A percentile compares a stretch with the other conserved stretches of the same genome.
Evolutionary conservation across 1,140 invertebrate genomes (phyloP).

Genomic region (Eriosoma lanigerum): DNA sequence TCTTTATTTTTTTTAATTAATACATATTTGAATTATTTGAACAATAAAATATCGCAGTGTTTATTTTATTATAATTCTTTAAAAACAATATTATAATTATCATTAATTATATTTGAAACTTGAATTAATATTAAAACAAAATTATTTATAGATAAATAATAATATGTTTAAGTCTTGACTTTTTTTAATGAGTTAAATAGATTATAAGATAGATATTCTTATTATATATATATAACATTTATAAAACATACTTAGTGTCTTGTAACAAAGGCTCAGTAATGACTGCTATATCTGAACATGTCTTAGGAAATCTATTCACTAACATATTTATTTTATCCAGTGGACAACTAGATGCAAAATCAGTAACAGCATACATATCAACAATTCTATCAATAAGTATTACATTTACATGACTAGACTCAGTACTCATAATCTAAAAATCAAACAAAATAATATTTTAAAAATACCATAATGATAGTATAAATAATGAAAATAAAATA

Average conservation of each 20-base stretch:
- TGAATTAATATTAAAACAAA: too few species aligned
- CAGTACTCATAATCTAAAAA: background rate
- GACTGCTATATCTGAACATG: slow-evolving; percentile 40
- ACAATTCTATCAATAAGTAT: slow-evolving; percentile 44
- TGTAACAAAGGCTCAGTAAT: slow-evolving; percentile 33
- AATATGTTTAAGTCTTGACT: too few species aligned
- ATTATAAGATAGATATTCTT: too few species aligned
- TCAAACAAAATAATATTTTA: background rate
- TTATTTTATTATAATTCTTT: too few species aligned
- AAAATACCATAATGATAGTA: background rate
- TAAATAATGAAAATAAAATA: background rate
- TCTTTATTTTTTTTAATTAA: too few species aligned
- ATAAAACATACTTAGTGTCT: slow-evolving; percentile 13
- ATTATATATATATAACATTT: background rate
- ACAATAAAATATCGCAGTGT: too few species aligned
- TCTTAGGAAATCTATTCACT: slow-evolving; percentile 34
- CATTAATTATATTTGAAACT: too few species aligned
- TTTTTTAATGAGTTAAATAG: background rate
- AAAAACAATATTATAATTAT: too few species aligned
- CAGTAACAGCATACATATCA: slow-evolving; percentile 49
- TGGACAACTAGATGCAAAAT: slow-evolving; percentile 35
- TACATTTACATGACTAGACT: slow-evolving; percentile 23
- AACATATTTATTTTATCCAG: slow-evolving; percentile 44
- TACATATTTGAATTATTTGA: too few species aligned
- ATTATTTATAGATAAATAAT: too few species aligned